Base-by-base conservation (phyloP, 2,888 invertebrate genomes). In the Drosophila limbata region DNA sequence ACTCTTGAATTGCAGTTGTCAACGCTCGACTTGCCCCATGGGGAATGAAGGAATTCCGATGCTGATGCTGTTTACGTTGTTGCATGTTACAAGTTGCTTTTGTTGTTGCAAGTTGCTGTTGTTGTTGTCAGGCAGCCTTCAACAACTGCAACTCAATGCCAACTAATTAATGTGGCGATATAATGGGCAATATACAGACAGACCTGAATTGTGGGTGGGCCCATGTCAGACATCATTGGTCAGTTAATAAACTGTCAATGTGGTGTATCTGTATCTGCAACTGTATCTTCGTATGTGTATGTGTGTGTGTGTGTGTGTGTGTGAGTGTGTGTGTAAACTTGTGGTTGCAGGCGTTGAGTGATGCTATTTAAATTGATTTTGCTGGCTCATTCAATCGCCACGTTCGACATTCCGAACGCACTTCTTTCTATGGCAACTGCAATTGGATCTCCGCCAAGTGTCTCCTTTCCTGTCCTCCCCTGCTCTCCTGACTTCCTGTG, bases 351-450 rank as follows among this genome's bases (percentile, higher is more conserved):
- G 74, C 85, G 81, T 79, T 88, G 89, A 88, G 78, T 84, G 89
- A 67, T 77, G 80, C 75, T 76, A 77, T 79, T 89, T 89, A 86
- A 89, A 86, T 86, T 86, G 86, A 89, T 88, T 89, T 88, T 77
- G 60, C 67, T 79, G 73, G 69, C 73, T 72, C 89, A 83, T 74
- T 71, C 55, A 59, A 48, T 45, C 44, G 62, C 66, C 64, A 55
- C 39, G 72, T 35, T 72, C 50, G 72, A 62, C 64, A 76, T 45
- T 39, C 53, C 17, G 5, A 8, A 25, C 37, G 37, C 21, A 53
- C 47, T 60, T 55, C 62, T 56, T 51, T 59, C 70, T 55, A 67
- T 63, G 52, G 65, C 75, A 74, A 53, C 57, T 45, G 62, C 39
- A 61, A 13, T 17, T 44, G 28, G 19, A 53, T 35, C 35, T 67